Evolutionary conservation across 2,113 vertebrate genomes (phyloP), one percentile per base, ranked within the genome.

Genomic region (Gadus macrocephalus): DNA sequence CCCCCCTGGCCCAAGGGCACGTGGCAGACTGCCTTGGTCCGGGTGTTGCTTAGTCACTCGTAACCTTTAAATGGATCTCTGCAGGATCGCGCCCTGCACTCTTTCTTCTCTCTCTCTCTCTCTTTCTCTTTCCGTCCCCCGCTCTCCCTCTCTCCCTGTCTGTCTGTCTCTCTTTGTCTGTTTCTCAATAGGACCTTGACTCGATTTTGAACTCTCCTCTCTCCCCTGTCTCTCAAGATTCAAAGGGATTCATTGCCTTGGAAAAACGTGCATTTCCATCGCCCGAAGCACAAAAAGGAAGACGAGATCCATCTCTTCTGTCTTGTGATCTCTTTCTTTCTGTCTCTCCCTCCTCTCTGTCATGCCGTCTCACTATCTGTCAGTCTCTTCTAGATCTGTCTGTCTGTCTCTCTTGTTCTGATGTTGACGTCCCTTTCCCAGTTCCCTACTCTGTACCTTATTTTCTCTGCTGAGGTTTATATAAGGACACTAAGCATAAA

Each of bases 1-100:
- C 20, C 20, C 62, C 62, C 65, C 15, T 16, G 69, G 82, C 77
- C 81, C 83, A 67, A 25, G 66, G 71, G 71, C 56, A 5, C n/a
- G n/a, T 19, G 78, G 79, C 78, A 20, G 69, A n/a, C 62, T 3
- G 15, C 53, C 31, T 66, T 70, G 62, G 75, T 79, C 70, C 78
- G 63, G 35, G 19, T 63, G 69, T 14, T 73, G 68, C 66, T 69
- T 8, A 66, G 59, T 67, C 62, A n/a, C 1, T 14, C 25, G 61
- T 64, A 64, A 62, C 42, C 35, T 69, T 69, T 64, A 0, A 5
- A 70, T 82, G 70, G 67, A 16, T 19, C 55, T 75, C 70, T 74
- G 62, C 66, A 15, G 74, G 81, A 78, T 83, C 84, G 77, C 63
- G 69, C 15, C 55, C 15, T n/a, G 12, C 55, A 14, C 25, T 16